Evolutionary conservation across 2,113 vertebrate species (phyloP).

Genomic region (Dasyprocta punctata): DNA sequence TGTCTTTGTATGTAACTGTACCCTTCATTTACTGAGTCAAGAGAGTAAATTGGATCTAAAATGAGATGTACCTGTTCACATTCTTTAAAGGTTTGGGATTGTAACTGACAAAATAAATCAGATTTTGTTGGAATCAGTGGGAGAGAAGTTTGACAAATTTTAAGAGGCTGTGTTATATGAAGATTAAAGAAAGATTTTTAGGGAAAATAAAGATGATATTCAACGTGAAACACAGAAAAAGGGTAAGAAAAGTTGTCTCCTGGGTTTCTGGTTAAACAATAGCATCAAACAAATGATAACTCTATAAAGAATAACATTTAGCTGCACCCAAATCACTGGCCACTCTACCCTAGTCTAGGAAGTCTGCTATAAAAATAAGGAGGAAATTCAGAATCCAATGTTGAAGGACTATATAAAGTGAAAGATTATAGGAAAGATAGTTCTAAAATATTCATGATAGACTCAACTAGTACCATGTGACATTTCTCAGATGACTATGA

Average conservation of each 20-base stretch:
- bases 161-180: accelerated
- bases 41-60: background rate
- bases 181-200: background rate
- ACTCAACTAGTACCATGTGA: background rate
- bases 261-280: background rate
- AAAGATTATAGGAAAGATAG: background rate
- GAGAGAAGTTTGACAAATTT: background rate
- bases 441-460: background rate
- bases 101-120: background rate
- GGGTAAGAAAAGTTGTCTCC: background rate
- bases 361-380: background rate
- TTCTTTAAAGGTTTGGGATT: background rate
- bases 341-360: background rate
- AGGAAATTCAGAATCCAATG: background rate
- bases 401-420: background rate
- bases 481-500: background rate
- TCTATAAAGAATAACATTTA: background rate
- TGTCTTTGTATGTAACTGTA: background rate
- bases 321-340: background rate
- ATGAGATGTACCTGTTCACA: background rate
- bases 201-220: background rate
- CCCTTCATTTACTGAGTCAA: background rate
- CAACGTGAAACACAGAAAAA: background rate
- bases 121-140: background rate
- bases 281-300: background rate